Base-by-base conservation (phyloP, 2,797 vertebrate genomes). In the Avahi laniger region DNA sequence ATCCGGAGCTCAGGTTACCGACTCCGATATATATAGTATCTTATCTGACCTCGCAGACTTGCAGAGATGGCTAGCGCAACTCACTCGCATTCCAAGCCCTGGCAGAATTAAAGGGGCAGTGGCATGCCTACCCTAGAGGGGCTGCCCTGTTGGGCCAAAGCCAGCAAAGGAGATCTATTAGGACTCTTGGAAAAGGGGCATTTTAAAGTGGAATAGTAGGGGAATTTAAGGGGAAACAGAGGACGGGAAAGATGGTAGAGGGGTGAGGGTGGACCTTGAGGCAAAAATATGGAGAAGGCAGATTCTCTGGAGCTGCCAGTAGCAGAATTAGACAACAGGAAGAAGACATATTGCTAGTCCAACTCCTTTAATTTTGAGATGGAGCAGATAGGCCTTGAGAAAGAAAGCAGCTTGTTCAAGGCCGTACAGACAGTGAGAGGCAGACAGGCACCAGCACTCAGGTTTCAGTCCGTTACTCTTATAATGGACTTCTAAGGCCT, bases 21-120 rank as follows among this genome's bases (percentile, higher is more conserved):
- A 96, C 98, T 98, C 48, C 4, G 96, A 97, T 99, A 99, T 99
- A 99, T 99, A 99, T 99, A 99, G 99, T 99, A 99, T 99, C 99
- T 98, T 99, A 99, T 99, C 98, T 99, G 99, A 99, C 99, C 99
- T 99, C 99, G 61, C 96, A 98, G 98, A 99, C 99, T 99, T 99
- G 63, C 96, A 98, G 98, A 99, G 99, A 96, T 98, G 99, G 97
- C 98, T 97, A 98, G 98, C 98, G 97, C 73, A 98, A 99, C 99
- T 99, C 98, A 86, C 98, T 98, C 96, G 97, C 98, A 99, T 99
- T 99, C 99, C 99, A 98, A 96, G 98, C 96, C 85, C 28, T 0
- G 87, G 84, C 89, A 98, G 97, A 97, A 97, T 99, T 99, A 99
- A 99, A 99, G 98, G 98, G 98, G 96, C 97, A 98, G 80, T 81